Percentiles rank a stretch among this genome's conserved stretches.
Evolutionary conservation across 2,797 vertebrate genomes (phyloP).

Genomic region (Okamejei kenojei): DNA sequence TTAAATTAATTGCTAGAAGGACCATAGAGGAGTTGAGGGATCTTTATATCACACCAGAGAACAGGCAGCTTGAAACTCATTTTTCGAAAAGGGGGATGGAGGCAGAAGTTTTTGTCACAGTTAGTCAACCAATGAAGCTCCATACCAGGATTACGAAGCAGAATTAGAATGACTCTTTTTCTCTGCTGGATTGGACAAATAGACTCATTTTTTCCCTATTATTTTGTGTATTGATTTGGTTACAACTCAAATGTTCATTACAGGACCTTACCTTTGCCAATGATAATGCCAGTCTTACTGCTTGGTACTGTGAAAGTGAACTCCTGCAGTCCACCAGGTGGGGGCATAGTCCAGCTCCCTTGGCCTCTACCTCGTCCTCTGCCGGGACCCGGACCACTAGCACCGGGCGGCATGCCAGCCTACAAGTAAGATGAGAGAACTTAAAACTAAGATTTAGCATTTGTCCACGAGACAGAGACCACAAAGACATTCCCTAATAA

Average conservation of each 20-base stretch:
- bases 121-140: too few species aligned
- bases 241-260: neutral
- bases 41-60: too few species aligned
- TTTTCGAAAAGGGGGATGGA: too few species aligned
- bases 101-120: too few species aligned
- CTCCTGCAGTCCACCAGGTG: constrained; percentile 93
- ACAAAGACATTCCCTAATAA: neutral
- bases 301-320: constrained; percentile 97
- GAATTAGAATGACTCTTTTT: too few species aligned
- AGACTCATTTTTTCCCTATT: too few species aligned
- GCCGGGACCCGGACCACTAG: constrained; percentile 70
- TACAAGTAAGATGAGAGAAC: constrained; percentile 45
- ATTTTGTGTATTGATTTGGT: too few species aligned
- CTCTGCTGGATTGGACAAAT: too few species aligned
- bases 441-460: neutral
- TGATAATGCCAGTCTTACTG: constrained; percentile 96
- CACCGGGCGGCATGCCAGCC: constrained; percentile 66
- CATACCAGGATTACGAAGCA: too few species aligned
- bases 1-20: too few species aligned
- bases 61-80: too few species aligned
- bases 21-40: too few species aligned
- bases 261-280: constrained; percentile 77
- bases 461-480: neutral
- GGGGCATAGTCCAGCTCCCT: constrained; percentile 98
- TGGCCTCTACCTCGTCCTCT: constrained; percentile 88